These are phyloP conservation scores for Numida meleagris DNA, from an alignment of 2,113 vertebrate species.

Conservation along the genomic window DNA sequence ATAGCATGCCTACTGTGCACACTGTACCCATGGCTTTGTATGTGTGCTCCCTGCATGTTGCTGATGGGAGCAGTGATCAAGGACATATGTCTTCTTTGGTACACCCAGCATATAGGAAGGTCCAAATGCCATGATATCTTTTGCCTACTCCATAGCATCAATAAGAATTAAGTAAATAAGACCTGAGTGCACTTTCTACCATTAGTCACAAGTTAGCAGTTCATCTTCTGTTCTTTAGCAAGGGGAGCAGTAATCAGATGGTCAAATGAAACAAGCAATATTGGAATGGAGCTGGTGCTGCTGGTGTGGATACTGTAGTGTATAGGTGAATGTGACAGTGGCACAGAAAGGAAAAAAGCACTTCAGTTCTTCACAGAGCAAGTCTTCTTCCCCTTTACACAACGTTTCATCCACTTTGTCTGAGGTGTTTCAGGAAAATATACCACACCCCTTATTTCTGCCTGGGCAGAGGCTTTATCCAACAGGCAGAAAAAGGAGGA, in stretches of 20 bases:
- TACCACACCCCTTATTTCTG: neutral
- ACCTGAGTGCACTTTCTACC: neutral
- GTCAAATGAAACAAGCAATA: neutral
- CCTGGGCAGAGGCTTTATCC: accelerated
- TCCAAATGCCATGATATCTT: neutral
- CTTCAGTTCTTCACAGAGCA: neutral
- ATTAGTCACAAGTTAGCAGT: neutral
- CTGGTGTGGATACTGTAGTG: neutral
- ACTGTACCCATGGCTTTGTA: accelerated
- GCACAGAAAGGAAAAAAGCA: neutral
- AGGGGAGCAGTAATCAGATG: neutral
- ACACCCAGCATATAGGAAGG: neutral
- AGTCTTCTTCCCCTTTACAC: neutral
- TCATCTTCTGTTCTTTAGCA: neutral
- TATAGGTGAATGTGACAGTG: neutral
- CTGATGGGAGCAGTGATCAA: neutral
- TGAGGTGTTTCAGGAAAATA: neutral
- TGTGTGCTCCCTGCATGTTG: neutral
- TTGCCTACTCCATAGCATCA: neutral
- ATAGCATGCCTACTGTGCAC: neutral
- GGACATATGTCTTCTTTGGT: accelerated
- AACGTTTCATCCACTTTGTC: neutral
- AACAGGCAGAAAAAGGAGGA: neutral
- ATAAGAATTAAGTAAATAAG: neutral
- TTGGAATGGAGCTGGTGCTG: neutral